These are phyloP conservation scores for Suillia variegata DNA, from an alignment of 2,888 invertebrate genomes.

Conservation along the genomic window DNA sequence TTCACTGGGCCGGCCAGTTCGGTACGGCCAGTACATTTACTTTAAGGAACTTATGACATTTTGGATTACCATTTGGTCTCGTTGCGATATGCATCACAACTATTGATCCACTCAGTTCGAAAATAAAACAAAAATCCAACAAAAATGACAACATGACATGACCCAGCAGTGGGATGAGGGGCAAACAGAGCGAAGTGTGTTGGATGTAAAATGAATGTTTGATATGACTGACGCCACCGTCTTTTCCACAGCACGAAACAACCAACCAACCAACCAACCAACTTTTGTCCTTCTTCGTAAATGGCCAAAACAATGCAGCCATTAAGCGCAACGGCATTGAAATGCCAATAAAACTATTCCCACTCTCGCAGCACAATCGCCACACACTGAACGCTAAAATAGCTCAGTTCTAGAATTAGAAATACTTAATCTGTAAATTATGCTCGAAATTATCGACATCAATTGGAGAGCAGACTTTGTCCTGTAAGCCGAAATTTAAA, in stretches of 20 bases:
- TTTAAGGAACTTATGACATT: background rate
- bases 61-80: background rate
- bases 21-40: background rate
- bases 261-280: background rate
- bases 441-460: no score
- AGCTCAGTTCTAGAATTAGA: no score
- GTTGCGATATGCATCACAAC: background rate
- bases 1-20: no score
- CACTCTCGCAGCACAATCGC: background rate
- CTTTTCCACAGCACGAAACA: background rate
- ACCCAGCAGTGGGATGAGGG: background rate
- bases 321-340: conserved; percentile 2
- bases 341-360: background rate
- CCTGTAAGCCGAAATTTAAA: no score
- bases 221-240: background rate
- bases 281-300: no score
- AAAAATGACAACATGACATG: background rate
- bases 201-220: background rate
- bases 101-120: conserved; percentile 1
- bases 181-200: no score
- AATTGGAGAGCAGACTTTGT: no score
- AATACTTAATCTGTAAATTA: no score
- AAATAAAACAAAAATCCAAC: background rate
- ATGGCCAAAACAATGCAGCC: background rate
- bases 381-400: no score